Base-by-base conservation (phyloP, 2,797 vertebrate species). In the Adelosebastes latens region DNA sequence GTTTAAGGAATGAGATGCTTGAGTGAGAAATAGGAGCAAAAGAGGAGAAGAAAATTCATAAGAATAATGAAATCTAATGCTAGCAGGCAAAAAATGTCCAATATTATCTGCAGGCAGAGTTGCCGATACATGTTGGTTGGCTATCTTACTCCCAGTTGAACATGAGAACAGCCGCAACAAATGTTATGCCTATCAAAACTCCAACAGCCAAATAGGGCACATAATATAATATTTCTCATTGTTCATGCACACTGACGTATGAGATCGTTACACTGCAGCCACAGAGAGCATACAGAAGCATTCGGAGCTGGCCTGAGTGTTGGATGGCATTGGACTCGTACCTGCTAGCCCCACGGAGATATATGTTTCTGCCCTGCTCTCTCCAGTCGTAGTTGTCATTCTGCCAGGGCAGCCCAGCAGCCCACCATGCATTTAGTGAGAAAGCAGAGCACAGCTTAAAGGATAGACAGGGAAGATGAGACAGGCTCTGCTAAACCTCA, bases 381-480 rank as follows among this genome's bases (percentile, higher is more conserved):
- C 84, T 76, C 85, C 64, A 72, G 67, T 85, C 75, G 87, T 87
- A 81, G 80, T 86, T 89, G 87, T 89, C 88, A 88, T 91, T 89
- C 88, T 86, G 83, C 82, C 81, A 81, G 86, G 79, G 87, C 78
- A 74, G 61, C 79, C 82, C 75, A 70, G 79, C 72, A 84, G 80
- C 84, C 83, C 88, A 63, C 82, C 83, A 80, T 86, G 87, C 88
- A 91, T 89, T 91, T 92, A 90, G 90, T 90, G 84, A 90, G 86
- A 91, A 89, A 89, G 87, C 81, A 77, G 87, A 85, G 77, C 77
- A 87, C 77, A 83, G 87, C 87, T 89, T 88, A 91, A 90, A 88
- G 88, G 92, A 92, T 90, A 85, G 84, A 91, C 79, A 81, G 75
- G 80, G 79, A 92, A 88, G 90, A 94, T 88, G 89, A 94, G 93